Percentiles rank a stretch among this genome's conserved stretches.
Conservation (phyloP, 1,140 invertebrate species). For the Aphis craccivora region DNA sequence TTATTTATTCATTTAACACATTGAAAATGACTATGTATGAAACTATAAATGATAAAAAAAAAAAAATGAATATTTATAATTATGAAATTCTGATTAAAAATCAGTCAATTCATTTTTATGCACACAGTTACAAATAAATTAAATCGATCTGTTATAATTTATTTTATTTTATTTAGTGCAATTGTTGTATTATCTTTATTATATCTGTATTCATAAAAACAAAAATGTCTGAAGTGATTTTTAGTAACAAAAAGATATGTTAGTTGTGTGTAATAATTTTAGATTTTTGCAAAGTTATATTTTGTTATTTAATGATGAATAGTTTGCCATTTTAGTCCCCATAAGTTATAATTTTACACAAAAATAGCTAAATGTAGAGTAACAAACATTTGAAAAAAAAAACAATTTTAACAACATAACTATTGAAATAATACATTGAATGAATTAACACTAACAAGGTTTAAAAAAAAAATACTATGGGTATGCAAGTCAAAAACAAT, state of each 20-base stretch:
- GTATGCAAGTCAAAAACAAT: constrained; percentile 19
- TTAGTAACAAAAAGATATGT: neutral
- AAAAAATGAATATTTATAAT: neutral
- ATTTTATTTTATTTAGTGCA: neutral
- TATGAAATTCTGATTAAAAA: constrained; percentile 34
- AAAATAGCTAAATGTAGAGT: neutral
- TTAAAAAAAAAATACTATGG: neutral
- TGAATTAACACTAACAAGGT: constrained; percentile 19
- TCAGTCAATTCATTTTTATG: constrained; percentile 46
- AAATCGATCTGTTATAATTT: neutral
- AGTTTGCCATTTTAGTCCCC: neutral
- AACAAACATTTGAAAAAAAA: constrained; percentile 26
- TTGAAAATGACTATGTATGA: neutral
- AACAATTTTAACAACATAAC: constrained; percentile 39
- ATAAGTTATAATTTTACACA: neutral
- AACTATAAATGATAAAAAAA: neutral
- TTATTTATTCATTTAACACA: neutral
- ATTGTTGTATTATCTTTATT: neutral
- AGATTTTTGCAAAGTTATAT: neutral
- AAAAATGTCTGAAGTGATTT: neutral
- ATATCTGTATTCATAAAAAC: neutral
- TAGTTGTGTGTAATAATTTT: neutral
- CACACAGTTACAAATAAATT: constrained; percentile 19
- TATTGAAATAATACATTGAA: constrained; percentile 41
- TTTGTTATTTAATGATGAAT: neutral